A percentile compares a stretch with the other conserved stretches of the same genome.
phyloP scores from a whole-genome alignment of 2,797 vertebrate genomes.

The Phyllotis vaccarum region DNA sequence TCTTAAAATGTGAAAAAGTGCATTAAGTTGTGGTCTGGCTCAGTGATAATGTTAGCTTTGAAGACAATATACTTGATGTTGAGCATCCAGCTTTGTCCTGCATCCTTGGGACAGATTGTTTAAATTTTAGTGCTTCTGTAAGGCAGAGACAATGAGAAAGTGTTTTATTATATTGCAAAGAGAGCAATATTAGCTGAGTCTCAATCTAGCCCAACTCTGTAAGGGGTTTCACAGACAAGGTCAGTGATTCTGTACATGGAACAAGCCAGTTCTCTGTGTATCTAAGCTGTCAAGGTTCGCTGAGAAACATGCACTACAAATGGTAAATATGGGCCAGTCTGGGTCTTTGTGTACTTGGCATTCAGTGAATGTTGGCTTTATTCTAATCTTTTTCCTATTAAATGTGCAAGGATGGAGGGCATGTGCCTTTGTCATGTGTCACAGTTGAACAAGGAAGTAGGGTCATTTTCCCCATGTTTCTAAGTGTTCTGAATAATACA shows the following conservation, averaged over 20 bases:
- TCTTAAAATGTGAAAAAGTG: neutral
- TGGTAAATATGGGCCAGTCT: neutral
- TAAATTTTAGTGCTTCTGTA: conserved; percentile 4
- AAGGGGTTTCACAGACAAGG: neutral
- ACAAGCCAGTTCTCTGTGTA: neutral
- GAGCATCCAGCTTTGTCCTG: neutral
- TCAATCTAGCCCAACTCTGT: neutral
- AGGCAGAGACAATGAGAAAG: neutral
- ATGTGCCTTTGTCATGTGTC: neutral
- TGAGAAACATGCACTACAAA: neutral
- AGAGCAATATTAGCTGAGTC: neutral
- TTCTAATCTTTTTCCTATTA: neutral
- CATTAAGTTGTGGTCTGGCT: neutral
- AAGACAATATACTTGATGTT: neutral
- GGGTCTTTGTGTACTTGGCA: neutral
- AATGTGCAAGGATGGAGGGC: no score
- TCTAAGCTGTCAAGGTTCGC: neutral
- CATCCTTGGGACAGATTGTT: neutral
- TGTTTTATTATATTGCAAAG: neutral
- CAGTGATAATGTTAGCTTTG: neutral
- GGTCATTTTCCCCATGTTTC: neutral
- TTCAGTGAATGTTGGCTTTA: neutral
- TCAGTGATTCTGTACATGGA: neutral
- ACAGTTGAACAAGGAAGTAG: neutral
- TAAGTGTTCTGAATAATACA: neutral